Conservation (phyloP, 2,888 invertebrate genomes). For the Nomada fucata region DNA sequence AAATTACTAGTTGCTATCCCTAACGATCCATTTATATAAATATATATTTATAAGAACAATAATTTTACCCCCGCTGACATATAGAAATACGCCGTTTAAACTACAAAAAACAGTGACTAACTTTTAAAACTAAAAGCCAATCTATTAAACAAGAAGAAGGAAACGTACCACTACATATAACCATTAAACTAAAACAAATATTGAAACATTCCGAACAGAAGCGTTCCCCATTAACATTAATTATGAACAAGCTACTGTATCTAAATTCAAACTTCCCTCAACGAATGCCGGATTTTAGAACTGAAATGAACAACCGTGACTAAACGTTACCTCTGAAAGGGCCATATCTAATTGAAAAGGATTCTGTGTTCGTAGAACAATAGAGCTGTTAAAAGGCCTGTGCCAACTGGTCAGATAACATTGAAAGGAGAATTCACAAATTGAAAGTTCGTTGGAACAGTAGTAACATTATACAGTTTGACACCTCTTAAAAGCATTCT, state of each 20-base stretch:
- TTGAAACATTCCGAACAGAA: constrained; percentile 24
- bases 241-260: not conserved
- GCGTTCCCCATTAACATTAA: not conserved
- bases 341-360: not conserved
- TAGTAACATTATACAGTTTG: not conserved
- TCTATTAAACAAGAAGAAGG: not conserved
- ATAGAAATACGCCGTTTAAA: no score
- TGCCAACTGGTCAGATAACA: not conserved
- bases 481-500: constrained; percentile 9
- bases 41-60: no score
- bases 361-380: not conserved
- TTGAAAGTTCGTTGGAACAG: not conserved
- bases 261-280: not conserved
- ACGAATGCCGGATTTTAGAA: not conserved
- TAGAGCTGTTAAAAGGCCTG: constrained; percentile 1
- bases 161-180: not conserved
- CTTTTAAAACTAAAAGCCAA: not conserved
- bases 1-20: no score
- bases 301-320: not conserved
- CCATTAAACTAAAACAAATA: constrained; percentile 34
- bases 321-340: not conserved
- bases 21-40: no score
- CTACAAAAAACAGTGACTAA: no score
- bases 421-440: not conserved
- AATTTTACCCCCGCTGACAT: no score